phyloP scores from a whole-genome alignment of 2,113 vertebrate species.

The Syrrhaptes paradoxus region DNA sequence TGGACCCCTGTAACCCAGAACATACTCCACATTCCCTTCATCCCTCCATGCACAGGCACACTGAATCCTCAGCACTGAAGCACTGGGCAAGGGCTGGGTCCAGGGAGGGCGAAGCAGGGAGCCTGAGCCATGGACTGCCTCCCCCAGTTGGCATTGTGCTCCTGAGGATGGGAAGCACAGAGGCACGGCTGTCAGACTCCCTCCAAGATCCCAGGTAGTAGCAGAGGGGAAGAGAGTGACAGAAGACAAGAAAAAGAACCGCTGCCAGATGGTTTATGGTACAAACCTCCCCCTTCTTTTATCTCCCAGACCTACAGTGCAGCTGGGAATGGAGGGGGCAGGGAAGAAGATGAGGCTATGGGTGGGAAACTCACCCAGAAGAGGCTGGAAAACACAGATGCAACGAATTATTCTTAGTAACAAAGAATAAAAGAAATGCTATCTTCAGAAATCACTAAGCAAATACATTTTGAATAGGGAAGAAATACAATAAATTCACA shows the following conservation, averaged over 20 bases:
- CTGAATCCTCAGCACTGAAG: background rate
- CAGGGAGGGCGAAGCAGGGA: accelerated
- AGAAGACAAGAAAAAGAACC: background rate
- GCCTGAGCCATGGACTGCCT: background rate
- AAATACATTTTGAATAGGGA: background rate
- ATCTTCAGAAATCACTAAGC: background rate
- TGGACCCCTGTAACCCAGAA: background rate
- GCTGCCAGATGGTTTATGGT: background rate
- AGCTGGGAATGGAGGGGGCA: background rate
- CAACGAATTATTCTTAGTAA: background rate
- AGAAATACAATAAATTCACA: background rate
- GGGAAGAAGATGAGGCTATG: background rate
- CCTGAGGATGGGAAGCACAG: background rate
- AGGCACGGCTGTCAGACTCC: background rate
- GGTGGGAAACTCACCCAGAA: background rate
- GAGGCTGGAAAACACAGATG: background rate
- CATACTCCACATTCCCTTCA: background rate
- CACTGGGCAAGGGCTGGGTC: background rate
- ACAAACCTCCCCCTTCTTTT: background rate
- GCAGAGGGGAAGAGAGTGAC: background rate
- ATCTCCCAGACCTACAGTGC: background rate
- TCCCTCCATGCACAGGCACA: background rate
- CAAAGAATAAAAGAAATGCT: background rate
- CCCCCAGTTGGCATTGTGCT: accelerated
- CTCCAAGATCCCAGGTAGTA: background rate